Evolutionary conservation across 1,140 invertebrate species (phyloP).

Genomic region (Sarcophaga peregrina): DNA sequence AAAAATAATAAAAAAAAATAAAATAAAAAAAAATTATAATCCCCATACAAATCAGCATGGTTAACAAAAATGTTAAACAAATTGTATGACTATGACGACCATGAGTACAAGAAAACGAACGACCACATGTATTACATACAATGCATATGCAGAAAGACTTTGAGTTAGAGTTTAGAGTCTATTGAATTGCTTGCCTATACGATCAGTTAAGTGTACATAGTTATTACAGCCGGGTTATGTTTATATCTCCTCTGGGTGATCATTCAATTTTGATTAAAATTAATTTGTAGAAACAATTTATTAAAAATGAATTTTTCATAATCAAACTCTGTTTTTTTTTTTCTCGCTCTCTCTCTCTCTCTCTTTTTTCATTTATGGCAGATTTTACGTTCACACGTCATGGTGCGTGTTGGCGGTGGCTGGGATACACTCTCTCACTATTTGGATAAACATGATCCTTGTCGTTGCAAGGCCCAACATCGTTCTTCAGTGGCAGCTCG

Average conservation of each 20-base stretch:
- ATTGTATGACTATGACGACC: too few species aligned
- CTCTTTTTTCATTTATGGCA: conserved; percentile 58
- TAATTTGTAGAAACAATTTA: conserved; percentile 38
- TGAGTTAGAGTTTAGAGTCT: not conserved
- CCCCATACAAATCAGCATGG: not conserved
- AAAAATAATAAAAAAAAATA: not conserved
- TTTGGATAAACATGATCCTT: conserved; percentile 96
- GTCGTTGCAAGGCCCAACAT: conserved; percentile 83
- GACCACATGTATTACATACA: not conserved
- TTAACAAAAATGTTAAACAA: not conserved
- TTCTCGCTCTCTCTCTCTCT: not conserved
- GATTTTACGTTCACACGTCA: conserved; percentile 96
- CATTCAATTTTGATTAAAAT: conserved; percentile 32
- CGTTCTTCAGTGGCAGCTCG: conserved; percentile 73
- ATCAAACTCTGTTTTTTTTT: not conserved
- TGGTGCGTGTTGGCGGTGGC: conserved; percentile 96
- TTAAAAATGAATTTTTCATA: conserved; percentile 37
- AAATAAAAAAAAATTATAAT: not conserved
- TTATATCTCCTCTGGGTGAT: conserved; percentile 19
- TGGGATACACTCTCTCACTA: conserved; percentile 98
- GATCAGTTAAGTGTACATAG: too few species aligned
- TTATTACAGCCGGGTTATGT: too few species aligned
- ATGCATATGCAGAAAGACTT: not conserved
- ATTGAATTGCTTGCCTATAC: too few species aligned
- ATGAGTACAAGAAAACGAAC: not conserved